Conservation (phyloP, 1,140 invertebrate species). For the Heliconius melpomene region DNA sequence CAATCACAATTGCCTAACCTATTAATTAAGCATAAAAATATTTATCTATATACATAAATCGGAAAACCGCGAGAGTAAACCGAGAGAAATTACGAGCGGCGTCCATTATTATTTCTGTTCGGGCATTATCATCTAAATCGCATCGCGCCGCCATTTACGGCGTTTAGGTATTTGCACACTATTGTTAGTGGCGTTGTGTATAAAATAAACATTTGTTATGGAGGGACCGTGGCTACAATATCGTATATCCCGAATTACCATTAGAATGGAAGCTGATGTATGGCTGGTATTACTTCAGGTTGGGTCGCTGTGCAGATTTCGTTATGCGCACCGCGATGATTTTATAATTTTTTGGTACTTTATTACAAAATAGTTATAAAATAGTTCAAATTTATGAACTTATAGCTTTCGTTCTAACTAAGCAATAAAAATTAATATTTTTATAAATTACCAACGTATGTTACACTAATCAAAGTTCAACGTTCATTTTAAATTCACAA, state of each 20-base stretch:
- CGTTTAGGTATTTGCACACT: conserved; percentile 80
- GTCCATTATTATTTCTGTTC: conserved; percentile 70
- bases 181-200: conserved; percentile 81
- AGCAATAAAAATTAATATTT: not conserved
- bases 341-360: conserved; percentile 29
- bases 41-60: conserved; percentile 34
- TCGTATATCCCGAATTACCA: conserved; percentile 73
- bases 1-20: not conserved
- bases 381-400: too few relatives aligned
- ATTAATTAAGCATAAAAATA: conserved; percentile 24
- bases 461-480: conserved; percentile 37
- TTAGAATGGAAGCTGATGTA: conserved; percentile 78
- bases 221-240: conserved; percentile 72
- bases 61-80: conserved; percentile 52
- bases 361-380: conserved; percentile 4
- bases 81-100: conserved; percentile 59
- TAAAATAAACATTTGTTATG: conserved; percentile 81
- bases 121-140: conserved; percentile 79
- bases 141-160: conserved; percentile 71
- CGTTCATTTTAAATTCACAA: conserved; percentile 56
- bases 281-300: conserved; percentile 60
- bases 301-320: conserved; percentile 36
- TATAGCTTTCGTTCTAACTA: not conserved
- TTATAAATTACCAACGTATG: not conserved
- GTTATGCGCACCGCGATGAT: conserved; percentile 27